phyloP scores from a whole-genome alignment of 1,140 invertebrate species.

The Lerema accius region DNA sequence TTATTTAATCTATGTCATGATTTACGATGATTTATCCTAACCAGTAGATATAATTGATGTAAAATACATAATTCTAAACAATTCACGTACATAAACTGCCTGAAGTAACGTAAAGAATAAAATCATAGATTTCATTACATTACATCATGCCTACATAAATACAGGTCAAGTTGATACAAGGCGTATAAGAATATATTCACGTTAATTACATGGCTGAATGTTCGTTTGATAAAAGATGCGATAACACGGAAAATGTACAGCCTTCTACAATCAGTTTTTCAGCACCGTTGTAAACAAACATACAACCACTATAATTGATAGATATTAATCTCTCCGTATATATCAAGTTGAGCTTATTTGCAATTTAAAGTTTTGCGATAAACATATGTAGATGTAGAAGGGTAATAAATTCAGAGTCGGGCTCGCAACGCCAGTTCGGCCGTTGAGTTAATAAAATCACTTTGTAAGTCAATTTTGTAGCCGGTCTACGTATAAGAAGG shows the following conservation, averaged over 20 bases:
- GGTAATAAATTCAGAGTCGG: slow-evolving; percentile 62
- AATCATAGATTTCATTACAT: too few species aligned
- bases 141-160: too few species aligned
- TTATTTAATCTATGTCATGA: too few species aligned
- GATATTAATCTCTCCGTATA: slow-evolving; percentile 33
- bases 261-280: slow-evolving; percentile 4
- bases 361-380: slow-evolving; percentile 74
- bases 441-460: slow-evolving; percentile 59
- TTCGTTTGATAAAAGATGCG: background rate
- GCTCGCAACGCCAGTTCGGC: slow-evolving; percentile 38
- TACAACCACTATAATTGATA: slow-evolving; percentile 28
- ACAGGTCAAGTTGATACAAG: background rate
- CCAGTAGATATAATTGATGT: too few species aligned
- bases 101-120: too few species aligned
- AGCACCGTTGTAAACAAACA: slow-evolving; percentile 14
- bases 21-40: too few species aligned
- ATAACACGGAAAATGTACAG: background rate
- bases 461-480: slow-evolving; percentile 53
- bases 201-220: background rate
- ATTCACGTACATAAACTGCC: too few species aligned
- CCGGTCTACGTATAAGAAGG: slow-evolving; percentile 32
- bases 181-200: background rate
- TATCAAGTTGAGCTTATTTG: slow-evolving; percentile 61
- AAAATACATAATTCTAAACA: too few species aligned
- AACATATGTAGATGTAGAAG: slow-evolving; percentile 69